Conservation (phyloP, 92 coral and sea anemone species). For the Scolanthus callimorphus region DNA sequence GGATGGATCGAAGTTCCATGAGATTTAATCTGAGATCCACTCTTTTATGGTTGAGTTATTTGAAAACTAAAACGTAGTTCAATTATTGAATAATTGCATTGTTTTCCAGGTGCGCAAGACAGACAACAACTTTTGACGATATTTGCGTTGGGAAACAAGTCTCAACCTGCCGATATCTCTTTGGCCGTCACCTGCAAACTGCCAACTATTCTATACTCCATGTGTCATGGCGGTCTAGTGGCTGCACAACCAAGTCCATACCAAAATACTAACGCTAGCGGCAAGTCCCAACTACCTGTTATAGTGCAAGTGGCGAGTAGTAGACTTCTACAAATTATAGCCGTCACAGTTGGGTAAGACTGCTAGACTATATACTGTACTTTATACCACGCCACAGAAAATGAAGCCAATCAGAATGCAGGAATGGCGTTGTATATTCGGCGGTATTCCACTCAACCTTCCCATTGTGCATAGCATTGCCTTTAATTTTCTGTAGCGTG, state of each 20-base stretch:
- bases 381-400: too few species aligned
- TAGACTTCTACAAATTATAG: conserved; percentile 74
- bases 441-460: too few species aligned
- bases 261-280: conserved; percentile 40
- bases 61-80: too few species aligned
- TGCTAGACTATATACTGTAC: too few species aligned
- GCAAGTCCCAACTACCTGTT: conserved; percentile 63
- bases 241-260: conserved; percentile 72
- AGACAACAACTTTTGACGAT: conserved; percentile 76
- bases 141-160: conserved; percentile 79
- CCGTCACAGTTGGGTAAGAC: conserved; percentile 72
- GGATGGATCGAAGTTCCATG: too few species aligned
- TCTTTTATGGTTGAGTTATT: too few species aligned
- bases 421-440: too few species aligned
- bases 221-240: conserved; percentile 71
- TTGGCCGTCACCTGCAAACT: conserved; percentile 66
- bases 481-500: too few species aligned
- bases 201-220: conserved; percentile 52
- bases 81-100: too few species aligned
- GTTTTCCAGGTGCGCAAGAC: conserved; percentile 69
- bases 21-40: too few species aligned
- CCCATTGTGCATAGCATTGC: too few species aligned
- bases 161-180: conserved; percentile 66
- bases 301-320: conserved; percentile 71
- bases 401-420: too few species aligned